phyloP scores from a whole-genome alignment of 2,797 vertebrate species.

The Diglossa cyanea region DNA sequence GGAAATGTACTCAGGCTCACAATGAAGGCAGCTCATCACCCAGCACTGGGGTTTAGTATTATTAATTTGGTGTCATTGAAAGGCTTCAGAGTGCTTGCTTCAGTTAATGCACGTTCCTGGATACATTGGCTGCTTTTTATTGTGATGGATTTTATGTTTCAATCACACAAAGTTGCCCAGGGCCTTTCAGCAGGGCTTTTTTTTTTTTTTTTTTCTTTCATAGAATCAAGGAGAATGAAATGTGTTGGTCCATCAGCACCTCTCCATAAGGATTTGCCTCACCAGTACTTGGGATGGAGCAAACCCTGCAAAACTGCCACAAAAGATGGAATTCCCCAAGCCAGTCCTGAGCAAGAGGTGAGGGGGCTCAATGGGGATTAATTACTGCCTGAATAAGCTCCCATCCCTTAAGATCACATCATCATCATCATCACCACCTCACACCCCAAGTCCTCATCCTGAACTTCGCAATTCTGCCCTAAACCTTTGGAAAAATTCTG shows the following conservation, averaged over 20 bases:
- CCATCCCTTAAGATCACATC: background rate
- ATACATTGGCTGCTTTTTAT: background rate
- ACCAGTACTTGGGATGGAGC: background rate
- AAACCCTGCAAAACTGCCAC: background rate
- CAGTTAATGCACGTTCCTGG: background rate
- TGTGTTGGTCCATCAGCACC: background rate
- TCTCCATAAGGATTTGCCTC: background rate
- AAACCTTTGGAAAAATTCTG: background rate
- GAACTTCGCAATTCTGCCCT: background rate
- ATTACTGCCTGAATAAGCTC: background rate
- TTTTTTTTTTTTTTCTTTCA: background rate
- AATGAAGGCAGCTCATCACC: conserved; percentile 1
- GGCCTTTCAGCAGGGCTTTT: background rate
- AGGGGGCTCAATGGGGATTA: background rate
- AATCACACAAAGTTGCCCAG: background rate
- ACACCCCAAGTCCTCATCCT: background rate
- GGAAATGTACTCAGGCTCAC: background rate
- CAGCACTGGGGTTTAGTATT: background rate
- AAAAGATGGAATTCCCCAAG: background rate
- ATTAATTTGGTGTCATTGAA: conserved; percentile 19
- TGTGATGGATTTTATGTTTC: background rate
- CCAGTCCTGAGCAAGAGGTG: background rate
- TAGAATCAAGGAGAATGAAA: background rate
- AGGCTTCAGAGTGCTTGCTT: background rate
- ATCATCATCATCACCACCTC: background rate